Conservation (phyloP, 2,888 invertebrate genomes). For the Monopis laevigella region DNA sequence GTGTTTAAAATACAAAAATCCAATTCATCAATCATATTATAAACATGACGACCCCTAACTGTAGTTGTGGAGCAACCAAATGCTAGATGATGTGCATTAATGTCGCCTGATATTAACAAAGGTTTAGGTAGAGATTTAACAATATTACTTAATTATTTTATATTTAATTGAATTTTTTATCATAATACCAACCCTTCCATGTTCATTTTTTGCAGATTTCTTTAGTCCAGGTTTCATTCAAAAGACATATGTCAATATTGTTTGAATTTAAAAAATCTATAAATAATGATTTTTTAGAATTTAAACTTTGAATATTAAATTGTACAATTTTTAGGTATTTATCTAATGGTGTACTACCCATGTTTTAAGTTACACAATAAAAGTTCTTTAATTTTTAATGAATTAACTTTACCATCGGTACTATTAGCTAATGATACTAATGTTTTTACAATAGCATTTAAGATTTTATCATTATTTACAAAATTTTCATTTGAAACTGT, state of each 20-base stretch:
- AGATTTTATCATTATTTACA: background rate
- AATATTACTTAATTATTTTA: conserved; percentile 1
- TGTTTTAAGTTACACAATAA: background rate
- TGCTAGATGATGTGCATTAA: conserved; percentile 12
- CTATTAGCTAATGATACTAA: background rate
- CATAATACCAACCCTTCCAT: background rate
- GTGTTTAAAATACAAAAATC: conserved; percentile 17
- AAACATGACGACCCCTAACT: conserved; percentile 13
- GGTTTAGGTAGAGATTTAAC: conserved; percentile 1
- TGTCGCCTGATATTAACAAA: conserved; percentile 3
- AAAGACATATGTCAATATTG: background rate
- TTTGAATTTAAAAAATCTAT: conserved; percentile 4
- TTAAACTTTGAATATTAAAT: too few species aligned
- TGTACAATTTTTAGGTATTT: background rate
- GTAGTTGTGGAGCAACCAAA: conserved; percentile 13
- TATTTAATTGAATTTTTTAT: background rate
- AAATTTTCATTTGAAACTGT: background rate
- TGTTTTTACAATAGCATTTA: background rate
- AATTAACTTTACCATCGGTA: background rate
- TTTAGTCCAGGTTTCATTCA: too few species aligned
- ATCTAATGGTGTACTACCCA: background rate
- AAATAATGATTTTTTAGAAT: too few species aligned
- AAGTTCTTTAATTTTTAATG: background rate
- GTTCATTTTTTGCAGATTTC: conserved; percentile 8
- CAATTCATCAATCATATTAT: conserved; percentile 17